A percentile compares a stretch with the other conserved stretches of the same genome.
phyloP scores from a whole-genome alignment of 2,888 invertebrate species.

The Lamproptera curius region DNA sequence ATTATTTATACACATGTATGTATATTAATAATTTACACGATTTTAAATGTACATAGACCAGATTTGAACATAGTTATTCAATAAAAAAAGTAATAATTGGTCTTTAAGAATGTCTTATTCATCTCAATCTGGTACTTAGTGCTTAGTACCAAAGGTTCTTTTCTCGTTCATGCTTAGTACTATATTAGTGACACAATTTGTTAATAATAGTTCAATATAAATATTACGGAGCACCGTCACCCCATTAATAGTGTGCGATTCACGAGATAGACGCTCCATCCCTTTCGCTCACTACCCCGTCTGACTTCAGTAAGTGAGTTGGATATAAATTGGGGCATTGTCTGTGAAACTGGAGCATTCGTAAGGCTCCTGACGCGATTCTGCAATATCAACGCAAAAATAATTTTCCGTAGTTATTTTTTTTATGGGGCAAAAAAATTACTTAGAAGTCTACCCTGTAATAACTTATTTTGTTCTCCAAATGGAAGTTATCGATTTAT shows the following conservation, averaged over 20 bases:
- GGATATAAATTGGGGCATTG: slow-evolving; percentile 78
- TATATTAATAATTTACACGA: too few relatives aligned
- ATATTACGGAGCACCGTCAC: slow-evolving; percentile 7
- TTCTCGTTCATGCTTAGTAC: not conserved
- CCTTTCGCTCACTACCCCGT: slow-evolving; percentile 49
- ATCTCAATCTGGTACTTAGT: too few relatives aligned
- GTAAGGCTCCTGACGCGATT: slow-evolving; percentile 58
- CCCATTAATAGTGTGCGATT: slow-evolving; percentile 23
- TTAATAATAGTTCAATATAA: slow-evolving; percentile 12
- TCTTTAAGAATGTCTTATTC: too few relatives aligned
- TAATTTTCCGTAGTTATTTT: slow-evolving; percentile 32
- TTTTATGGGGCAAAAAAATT: too few relatives aligned
- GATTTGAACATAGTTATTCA: too few relatives aligned
- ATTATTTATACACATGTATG: too few relatives aligned
- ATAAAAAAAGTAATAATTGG: too few relatives aligned
- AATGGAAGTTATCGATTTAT: too few relatives aligned
- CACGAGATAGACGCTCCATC: slow-evolving; percentile 28
- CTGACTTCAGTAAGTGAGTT: slow-evolving; percentile 73
- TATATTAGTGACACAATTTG: too few relatives aligned
- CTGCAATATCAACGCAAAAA: slow-evolving; percentile 55
- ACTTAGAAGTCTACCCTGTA: too few relatives aligned
- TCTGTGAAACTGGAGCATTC: slow-evolving; percentile 75
- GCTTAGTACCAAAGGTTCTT: not conserved
- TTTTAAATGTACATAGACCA: too few relatives aligned
- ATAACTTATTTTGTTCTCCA: too few relatives aligned